These are phyloP conservation scores for Euschistus heros DNA, from an alignment of 1,140 invertebrate species.

Conservation along the genomic window DNA sequence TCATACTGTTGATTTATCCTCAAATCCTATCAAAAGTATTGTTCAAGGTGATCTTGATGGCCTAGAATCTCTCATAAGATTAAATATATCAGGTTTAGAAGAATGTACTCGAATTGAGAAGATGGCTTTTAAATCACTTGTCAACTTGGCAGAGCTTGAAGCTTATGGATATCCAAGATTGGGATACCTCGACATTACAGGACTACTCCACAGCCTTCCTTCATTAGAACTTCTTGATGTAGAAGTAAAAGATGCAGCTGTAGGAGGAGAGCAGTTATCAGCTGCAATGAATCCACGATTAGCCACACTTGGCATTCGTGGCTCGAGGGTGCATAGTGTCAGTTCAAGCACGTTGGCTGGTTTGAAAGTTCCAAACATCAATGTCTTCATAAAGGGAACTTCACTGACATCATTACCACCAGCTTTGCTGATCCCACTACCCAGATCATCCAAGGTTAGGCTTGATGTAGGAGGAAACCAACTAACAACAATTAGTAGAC, in stretches of 20 bases:
- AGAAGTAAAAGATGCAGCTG: slow-evolving; percentile 71
- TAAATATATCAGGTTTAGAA: slow-evolving; percentile 55
- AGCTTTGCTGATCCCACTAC: slow-evolving; percentile 75
- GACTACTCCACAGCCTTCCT: slow-evolving; percentile 57
- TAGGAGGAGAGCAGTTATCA: slow-evolving; percentile 71
- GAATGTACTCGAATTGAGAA: slow-evolving; percentile 68
- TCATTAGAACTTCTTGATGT: slow-evolving; percentile 62
- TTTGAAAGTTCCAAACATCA: slow-evolving; percentile 56
- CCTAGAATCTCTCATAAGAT: slow-evolving; percentile 48
- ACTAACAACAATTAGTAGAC: slow-evolving; percentile 58
- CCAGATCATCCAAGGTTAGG: slow-evolving; percentile 66
- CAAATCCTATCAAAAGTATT: slow-evolving; percentile 61
- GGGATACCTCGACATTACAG: slow-evolving; percentile 72
- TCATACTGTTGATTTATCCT: slow-evolving; percentile 60
- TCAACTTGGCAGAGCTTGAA: slow-evolving; percentile 54
- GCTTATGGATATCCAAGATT: slow-evolving; percentile 64
- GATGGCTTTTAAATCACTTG: slow-evolving; percentile 60
- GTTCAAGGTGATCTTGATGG: slow-evolving; percentile 61
- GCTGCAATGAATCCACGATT: slow-evolving; percentile 67
- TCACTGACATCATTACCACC: slow-evolving; percentile 63
- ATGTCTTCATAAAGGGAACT: slow-evolving; percentile 64
- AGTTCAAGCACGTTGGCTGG: slow-evolving; percentile 73
- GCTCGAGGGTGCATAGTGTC: slow-evolving; percentile 60
- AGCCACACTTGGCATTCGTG: slow-evolving; percentile 58
- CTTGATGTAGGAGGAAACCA: slow-evolving; percentile 69